phyloP scores from a whole-genome alignment of 2,113 vertebrate species.

The Paradoxurus hermaphroditus region DNA sequence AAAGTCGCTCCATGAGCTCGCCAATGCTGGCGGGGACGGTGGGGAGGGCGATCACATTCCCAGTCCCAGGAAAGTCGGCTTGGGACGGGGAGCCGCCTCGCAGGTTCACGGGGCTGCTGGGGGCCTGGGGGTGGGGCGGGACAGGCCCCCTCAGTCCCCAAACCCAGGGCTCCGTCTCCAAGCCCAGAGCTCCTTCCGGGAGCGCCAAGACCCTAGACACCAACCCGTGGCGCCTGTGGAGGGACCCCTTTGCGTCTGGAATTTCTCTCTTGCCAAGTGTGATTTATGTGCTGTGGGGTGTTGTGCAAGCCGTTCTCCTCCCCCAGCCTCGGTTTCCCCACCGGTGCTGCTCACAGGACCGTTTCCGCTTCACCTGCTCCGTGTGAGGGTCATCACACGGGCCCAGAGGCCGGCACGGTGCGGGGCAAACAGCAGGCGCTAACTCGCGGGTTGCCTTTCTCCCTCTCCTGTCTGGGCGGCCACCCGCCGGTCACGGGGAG shows the following conservation, averaged over 20 bases:
- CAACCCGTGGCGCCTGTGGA: accelerated
- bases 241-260: accelerated
- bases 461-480: not conserved
- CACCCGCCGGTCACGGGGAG: not conserved
- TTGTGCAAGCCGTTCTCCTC: accelerated
- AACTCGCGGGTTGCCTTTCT: accelerated
- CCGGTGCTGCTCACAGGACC: accelerated
- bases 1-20: not conserved
- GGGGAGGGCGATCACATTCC: accelerated
- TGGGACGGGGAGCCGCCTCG: too few relatives aligned
- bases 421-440: accelerated
- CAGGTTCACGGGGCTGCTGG: not conserved
- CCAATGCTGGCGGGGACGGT: not conserved
- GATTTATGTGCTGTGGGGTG: accelerated
- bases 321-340: not conserved
- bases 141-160: not conserved
- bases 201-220: not conserved
- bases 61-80: not conserved
- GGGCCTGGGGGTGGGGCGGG: accelerated
- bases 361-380: not conserved
- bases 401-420: accelerated
- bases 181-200: not conserved
- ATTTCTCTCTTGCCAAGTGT: not conserved
- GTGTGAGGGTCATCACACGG: not conserved
- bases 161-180: not conserved